Evolutionary conservation across 1,140 invertebrate species (phyloP).

Genomic region (Dolichoris vasculosae): DNA sequence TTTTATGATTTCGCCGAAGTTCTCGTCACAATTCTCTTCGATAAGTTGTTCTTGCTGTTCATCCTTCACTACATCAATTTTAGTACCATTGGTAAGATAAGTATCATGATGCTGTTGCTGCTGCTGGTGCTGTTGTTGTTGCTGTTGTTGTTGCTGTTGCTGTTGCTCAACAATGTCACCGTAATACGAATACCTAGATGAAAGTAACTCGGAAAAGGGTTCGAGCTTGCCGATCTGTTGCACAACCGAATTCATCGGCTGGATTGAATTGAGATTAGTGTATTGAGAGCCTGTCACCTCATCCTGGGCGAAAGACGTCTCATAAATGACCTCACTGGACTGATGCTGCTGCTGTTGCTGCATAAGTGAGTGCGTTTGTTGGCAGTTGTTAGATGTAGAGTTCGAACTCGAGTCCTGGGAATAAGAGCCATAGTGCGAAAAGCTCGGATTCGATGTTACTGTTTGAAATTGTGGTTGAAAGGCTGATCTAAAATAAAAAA

Average conservation of each 20-base stretch:
- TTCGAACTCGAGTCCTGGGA: conserved; percentile 56
- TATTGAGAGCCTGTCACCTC: conserved; percentile 69
- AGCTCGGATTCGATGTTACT: conserved; percentile 58
- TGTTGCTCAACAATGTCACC: conserved; percentile 66
- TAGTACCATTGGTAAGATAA: conserved; percentile 59
- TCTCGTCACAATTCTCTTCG: conserved; percentile 78
- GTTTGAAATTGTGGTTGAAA: conserved; percentile 67
- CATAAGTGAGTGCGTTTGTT: conserved; percentile 32
- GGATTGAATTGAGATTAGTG: conserved; percentile 73
- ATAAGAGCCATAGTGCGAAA: conserved; percentile 65
- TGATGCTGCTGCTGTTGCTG: conserved; percentile 48
- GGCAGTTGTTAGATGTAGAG: conserved; percentile 46
- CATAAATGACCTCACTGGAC: conserved; percentile 56
- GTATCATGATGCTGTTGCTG: conserved; percentile 58
- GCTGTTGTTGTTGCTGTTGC: conserved; percentile 26
- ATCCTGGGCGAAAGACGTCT: conserved; percentile 65
- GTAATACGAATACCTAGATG: conserved; percentile 77
- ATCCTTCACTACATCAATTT: conserved; percentile 56
- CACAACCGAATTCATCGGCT: conserved; percentile 68
- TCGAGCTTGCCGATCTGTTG: conserved; percentile 80
- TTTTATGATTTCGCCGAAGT: conserved; percentile 94
- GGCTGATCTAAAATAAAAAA: conserved; percentile 58
- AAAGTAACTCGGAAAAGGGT: conserved; percentile 81
- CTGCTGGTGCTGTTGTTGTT: conserved; percentile 49
- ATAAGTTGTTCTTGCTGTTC: conserved; percentile 50